phyloP scores from a whole-genome alignment of 2,888 invertebrate species.

The Clusia tigrina region DNA sequence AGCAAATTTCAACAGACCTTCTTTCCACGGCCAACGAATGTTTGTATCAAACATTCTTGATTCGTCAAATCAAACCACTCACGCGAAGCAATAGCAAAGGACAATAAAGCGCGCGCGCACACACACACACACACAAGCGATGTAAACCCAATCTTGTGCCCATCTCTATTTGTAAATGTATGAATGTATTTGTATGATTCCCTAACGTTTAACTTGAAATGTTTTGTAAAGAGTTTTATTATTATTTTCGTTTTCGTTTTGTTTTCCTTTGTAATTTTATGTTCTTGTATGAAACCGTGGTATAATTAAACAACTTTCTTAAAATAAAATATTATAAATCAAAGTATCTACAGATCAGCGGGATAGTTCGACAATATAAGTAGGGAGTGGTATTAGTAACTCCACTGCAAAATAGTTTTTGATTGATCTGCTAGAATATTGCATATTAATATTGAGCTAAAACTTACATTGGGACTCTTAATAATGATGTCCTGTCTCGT shows the following conservation, averaged over 20 bases:
- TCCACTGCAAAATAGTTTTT: too few species aligned
- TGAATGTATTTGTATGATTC: conserved; percentile 17
- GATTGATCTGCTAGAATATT: too few species aligned
- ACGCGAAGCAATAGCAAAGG: conserved; percentile 5
- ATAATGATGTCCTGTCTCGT: too few species aligned
- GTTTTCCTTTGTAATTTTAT: conserved; percentile 21
- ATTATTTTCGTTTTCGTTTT: too few species aligned
- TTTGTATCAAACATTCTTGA: conserved; percentile 55
- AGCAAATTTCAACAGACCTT: not conserved
- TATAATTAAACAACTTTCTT: not conserved
- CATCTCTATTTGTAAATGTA: conserved; percentile 20
- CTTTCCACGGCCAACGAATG: conserved; percentile 39
- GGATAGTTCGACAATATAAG: too few species aligned
- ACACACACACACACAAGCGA: conserved; percentile 15
- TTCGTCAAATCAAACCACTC: conserved; percentile 9
- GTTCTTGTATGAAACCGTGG: conserved; percentile 18
- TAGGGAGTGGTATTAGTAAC: too few species aligned
- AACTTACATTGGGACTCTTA: too few species aligned
- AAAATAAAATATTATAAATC: too few species aligned
- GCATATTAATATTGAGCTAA: too few species aligned
- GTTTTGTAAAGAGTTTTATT: too few species aligned
- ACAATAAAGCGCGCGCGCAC: conserved; percentile 12
- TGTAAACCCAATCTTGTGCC: too few species aligned
- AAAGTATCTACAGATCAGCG: too few species aligned
- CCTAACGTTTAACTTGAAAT: not conserved